Conservation (phyloP, 2,888 invertebrate genomes). For the Hirtodrosophila cameraria region DNA sequence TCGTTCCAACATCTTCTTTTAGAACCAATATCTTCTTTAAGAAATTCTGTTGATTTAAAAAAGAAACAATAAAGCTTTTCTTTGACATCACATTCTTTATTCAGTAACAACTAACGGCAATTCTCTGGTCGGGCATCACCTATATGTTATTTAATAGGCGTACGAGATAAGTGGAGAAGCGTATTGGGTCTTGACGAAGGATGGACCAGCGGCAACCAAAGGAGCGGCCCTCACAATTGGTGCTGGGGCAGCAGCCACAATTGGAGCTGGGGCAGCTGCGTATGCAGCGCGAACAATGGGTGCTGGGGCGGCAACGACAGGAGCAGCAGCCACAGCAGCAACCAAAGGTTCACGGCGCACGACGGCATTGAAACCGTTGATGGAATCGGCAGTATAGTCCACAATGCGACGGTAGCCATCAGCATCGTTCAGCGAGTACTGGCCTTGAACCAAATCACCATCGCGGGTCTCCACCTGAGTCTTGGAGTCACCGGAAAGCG, state of each 20-base stretch:
- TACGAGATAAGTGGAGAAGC: conserved; percentile 82
- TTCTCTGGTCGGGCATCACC: conserved; percentile 60
- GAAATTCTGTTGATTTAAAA: too few species aligned
- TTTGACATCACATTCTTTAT: conserved; percentile 75
- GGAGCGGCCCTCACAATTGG: conserved; percentile 63
- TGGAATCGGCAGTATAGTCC: conserved; percentile 83
- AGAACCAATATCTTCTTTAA: too few species aligned
- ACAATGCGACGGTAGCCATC: conserved; percentile 84
- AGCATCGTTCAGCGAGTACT: conserved; percentile 84
- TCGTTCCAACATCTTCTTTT: too few species aligned
- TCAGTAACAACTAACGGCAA: conserved; percentile 80
- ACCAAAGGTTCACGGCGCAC: conserved; percentile 82
- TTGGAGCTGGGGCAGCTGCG: conserved; percentile 64
- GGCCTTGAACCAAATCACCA: conserved; percentile 84
- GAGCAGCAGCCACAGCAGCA: conserved; percentile 74
- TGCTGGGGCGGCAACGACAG: conserved; percentile 64
- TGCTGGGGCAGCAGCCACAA: conserved; percentile 42
- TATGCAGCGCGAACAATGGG: conserved; percentile 63
- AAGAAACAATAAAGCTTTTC: conserved; percentile 6
- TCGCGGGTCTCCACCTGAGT: conserved; percentile 84
- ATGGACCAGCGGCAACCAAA: conserved; percentile 71
- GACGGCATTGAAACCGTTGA: conserved; percentile 84
- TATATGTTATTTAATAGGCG: conserved; percentile 70
- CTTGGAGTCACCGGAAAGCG: conserved; percentile 84
- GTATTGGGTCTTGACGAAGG: conserved; percentile 80